Evolutionary conservation across 2,888 invertebrate genomes (phyloP).

Genomic region (Aleiodes leptofemur): DNA sequence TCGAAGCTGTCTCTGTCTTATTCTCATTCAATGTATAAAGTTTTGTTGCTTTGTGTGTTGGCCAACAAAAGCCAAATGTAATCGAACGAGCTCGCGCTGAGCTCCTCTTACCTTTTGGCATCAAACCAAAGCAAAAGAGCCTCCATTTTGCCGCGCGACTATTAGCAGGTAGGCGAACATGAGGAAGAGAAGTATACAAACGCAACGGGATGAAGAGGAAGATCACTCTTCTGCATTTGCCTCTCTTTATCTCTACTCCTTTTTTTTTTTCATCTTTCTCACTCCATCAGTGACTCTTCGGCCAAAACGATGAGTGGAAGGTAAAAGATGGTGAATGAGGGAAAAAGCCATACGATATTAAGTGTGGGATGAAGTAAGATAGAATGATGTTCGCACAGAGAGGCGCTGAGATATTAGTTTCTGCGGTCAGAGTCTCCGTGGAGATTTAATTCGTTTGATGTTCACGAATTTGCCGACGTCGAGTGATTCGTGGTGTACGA

Average conservation of each 20-base stretch:
- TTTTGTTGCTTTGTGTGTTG: constrained; percentile 26
- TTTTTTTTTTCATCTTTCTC: constrained; percentile 22
- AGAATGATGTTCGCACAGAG: constrained; percentile 30
- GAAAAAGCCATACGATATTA: constrained; percentile 21
- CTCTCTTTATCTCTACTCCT: background rate
- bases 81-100: constrained; percentile 34
- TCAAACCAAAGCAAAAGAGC: constrained; percentile 29
- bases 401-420: constrained; percentile 68
- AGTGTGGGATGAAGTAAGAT: constrained; percentile 48
- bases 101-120: background rate
- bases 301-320: constrained; percentile 31
- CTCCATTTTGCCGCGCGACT: constrained; percentile 58
- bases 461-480: constrained; percentile 73
- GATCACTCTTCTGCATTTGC: constrained; percentile 22
- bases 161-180: constrained; percentile 56
- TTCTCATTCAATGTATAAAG: background rate
- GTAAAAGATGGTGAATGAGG: constrained; percentile 15
- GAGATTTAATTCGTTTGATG: constrained; percentile 76
- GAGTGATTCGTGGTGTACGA: constrained; percentile 8
- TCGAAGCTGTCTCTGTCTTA: background rate
- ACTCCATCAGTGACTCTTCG: constrained; percentile 17
- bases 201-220: constrained; percentile 9
- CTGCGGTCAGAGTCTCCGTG: constrained; percentile 74
- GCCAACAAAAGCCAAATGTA: constrained; percentile 24
- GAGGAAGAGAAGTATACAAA: constrained; percentile 39